These are phyloP conservation scores for Acipenser transmontanus DNA, from an alignment of 2,797 vertebrate species.

Conservation along the genomic window DNA sequence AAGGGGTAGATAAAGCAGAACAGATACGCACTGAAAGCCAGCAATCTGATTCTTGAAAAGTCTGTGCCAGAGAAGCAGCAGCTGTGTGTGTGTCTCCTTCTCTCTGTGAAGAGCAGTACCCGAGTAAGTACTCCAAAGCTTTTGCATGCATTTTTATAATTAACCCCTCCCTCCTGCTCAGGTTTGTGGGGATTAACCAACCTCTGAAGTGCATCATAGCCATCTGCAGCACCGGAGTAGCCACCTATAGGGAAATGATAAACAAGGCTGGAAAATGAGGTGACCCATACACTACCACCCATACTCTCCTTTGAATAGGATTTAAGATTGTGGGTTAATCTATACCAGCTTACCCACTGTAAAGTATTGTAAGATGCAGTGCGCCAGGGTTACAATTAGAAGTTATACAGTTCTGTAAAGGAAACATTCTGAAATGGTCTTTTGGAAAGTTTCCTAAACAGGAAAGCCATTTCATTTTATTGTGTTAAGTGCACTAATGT, in stretches of 20 bases:
- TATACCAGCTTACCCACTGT: no score
- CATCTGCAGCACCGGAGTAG: neutral
- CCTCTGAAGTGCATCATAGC: slow-evolving; percentile 17
- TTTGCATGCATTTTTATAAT: neutral
- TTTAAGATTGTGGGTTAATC: no score
- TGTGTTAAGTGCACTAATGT: no score
- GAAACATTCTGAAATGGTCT: no score
- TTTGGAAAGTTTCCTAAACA: no score
- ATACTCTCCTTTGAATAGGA: no score
- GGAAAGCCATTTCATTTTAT: no score
- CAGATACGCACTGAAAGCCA: neutral
- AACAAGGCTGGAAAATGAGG: slow-evolving; percentile 41
- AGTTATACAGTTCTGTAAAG: no score
- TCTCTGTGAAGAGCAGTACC: neutral
- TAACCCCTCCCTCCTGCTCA: neutral
- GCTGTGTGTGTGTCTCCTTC: neutral
- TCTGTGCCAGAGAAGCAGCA: neutral
- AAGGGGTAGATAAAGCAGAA: neutral
- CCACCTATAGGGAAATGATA: slow-evolving; percentile 43
- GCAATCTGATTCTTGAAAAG: neutral
- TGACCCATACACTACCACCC: slow-evolving; percentile 35
- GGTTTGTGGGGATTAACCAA: neutral
- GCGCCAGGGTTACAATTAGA: no score
- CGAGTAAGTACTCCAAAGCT: slow-evolving; percentile 9
- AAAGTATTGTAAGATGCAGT: no score